Percentiles rank a stretch among this genome's conserved stretches.
These are phyloP conservation scores for Drosophila eugracilis DNA, from an alignment of 1,140 invertebrate species.

Conservation along the genomic window DNA sequence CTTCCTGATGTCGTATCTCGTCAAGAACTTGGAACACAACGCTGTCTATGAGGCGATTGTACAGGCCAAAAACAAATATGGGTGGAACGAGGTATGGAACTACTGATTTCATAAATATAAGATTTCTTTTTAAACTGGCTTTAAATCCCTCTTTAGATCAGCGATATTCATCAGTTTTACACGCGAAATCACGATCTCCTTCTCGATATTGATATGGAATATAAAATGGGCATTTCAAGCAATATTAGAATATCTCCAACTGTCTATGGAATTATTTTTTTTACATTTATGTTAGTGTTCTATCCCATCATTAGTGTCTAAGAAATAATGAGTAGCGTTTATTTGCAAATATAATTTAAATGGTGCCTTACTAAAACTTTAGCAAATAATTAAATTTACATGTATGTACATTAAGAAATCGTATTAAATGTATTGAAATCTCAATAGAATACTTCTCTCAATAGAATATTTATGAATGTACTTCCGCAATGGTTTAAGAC, in stretches of 20 bases:
- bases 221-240: constrained; percentile 80
- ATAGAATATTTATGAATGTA: constrained; percentile 12
- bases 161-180: constrained; percentile 84
- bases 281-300: constrained; percentile 37
- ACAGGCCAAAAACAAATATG: constrained; percentile 89
- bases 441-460: constrained; percentile 46
- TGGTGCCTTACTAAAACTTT: constrained; percentile 77
- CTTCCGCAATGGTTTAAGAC: constrained; percentile 15
- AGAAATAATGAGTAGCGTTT: constrained; percentile 31
- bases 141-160: constrained; percentile 64
- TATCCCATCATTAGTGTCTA: constrained; percentile 49
- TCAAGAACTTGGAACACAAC: constrained; percentile 86
- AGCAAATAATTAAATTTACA: constrained; percentile 62
- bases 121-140: background rate
- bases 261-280: constrained; percentile 38
- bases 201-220: constrained; percentile 84
- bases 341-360: constrained; percentile 70
- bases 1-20: constrained; percentile 86
- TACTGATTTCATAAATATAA: background rate
- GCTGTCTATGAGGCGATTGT: constrained; percentile 88
- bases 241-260: constrained; percentile 40
- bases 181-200: constrained; percentile 82
- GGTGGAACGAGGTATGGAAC: constrained; percentile 86
- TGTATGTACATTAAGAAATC: constrained; percentile 34
- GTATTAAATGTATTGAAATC: constrained; percentile 37